Conservation (phyloP, 1,140 invertebrate species). For the Calephelis nemesis region DNA sequence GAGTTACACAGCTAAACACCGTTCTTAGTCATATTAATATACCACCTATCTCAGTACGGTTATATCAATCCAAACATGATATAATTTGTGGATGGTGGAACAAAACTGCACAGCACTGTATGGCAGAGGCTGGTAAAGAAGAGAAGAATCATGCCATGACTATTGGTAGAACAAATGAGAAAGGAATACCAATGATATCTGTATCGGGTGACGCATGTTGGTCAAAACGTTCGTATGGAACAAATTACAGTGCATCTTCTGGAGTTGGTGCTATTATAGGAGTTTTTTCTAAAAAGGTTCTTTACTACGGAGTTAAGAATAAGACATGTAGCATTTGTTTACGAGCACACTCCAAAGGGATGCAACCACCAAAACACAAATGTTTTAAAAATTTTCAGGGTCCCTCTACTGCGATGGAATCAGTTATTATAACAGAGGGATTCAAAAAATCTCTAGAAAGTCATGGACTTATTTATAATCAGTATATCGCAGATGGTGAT, state of each 20-base stretch:
- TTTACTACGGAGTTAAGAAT: no score
- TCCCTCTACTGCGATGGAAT: conserved; percentile 6
- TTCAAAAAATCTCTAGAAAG: background rate
- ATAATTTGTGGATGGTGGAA: background rate
- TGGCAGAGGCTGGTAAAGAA: background rate
- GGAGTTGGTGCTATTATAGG: no score
- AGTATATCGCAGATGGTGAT: background rate
- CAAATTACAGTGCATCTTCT: no score
- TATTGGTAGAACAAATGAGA: background rate
- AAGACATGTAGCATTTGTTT: no score
- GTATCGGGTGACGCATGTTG: background rate
- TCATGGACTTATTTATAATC: background rate
- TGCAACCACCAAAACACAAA: no score
- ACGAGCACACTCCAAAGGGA: no score
- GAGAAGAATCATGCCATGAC: background rate
- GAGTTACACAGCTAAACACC: background rate
- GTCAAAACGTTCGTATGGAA: conserved; percentile 2
- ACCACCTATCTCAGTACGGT: background rate
- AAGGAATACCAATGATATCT: background rate
- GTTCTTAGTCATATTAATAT: background rate
- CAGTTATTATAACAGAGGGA: background rate
- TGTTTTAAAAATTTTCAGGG: background rate
- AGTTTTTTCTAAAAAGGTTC: no score
- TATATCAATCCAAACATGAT: background rate
- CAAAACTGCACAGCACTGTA: background rate